A percentile compares a stretch with the other conserved stretches of the same genome.
phyloP scores from a whole-genome alignment of 1,140 invertebrate species.

The Hesperophylax magnus region DNA sequence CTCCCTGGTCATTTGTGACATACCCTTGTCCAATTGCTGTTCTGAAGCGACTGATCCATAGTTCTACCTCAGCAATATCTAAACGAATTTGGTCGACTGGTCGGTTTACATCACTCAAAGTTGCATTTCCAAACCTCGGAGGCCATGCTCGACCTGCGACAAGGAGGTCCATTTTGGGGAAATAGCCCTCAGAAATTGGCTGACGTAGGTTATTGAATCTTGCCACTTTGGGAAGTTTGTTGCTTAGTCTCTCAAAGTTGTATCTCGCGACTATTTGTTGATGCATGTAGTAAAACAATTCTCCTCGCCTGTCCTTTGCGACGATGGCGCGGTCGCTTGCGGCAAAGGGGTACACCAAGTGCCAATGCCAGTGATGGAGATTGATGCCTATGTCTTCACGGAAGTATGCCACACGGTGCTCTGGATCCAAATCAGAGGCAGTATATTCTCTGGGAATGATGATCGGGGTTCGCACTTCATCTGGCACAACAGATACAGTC shows the following conservation, averaged over 20 bases:
- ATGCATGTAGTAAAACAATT: slow-evolving; percentile 87
- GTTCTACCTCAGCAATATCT: slow-evolving; percentile 79
- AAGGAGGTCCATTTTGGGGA: slow-evolving; percentile 79
- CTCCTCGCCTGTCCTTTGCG: slow-evolving; percentile 79
- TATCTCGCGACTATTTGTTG: slow-evolving; percentile 81
- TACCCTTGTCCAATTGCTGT: slow-evolving; percentile 81
- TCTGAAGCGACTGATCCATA: slow-evolving; percentile 81
- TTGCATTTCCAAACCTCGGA: slow-evolving; percentile 70
- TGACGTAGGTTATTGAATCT: slow-evolving; percentile 74
- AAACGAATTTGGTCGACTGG: slow-evolving; percentile 76
- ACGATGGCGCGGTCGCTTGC: slow-evolving; percentile 73
- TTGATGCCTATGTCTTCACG: slow-evolving; percentile 83
- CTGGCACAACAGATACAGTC: slow-evolving; percentile 75
- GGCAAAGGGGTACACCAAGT: slow-evolving; percentile 83
- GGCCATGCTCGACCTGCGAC: slow-evolving; percentile 65
- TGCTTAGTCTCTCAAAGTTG: slow-evolving; percentile 79
- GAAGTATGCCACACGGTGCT: slow-evolving; percentile 84
- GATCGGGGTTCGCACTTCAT: slow-evolving; percentile 76
- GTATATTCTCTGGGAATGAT: slow-evolving; percentile 81
- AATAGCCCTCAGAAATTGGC: slow-evolving; percentile 79
- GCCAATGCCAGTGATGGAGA: slow-evolving; percentile 89
- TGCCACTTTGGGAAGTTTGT: slow-evolving; percentile 72
- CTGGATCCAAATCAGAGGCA: slow-evolving; percentile 79
- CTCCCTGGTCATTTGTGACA: slow-evolving; percentile 69
- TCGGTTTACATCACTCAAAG: slow-evolving; percentile 77